phyloP scores from a whole-genome alignment of 1,140 invertebrate genomes.

The Orussus abietinus region DNA sequence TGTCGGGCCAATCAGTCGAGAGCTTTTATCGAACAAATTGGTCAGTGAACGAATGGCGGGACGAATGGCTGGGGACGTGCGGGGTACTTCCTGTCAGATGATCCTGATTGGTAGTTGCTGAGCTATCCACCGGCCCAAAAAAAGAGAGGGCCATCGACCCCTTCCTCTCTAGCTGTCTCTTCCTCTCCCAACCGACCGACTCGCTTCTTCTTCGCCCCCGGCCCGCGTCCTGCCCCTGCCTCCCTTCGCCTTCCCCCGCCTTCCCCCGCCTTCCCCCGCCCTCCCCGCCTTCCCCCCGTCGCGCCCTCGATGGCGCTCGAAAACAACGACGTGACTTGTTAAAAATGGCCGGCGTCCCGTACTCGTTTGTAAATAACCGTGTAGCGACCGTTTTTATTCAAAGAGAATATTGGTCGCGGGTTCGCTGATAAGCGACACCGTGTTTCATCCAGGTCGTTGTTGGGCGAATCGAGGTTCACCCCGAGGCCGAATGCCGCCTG shows the following conservation, averaged over 20 bases:
- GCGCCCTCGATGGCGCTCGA: constrained; percentile 12
- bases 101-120: constrained; percentile 54
- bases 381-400: constrained; percentile 40
- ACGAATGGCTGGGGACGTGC: constrained; percentile 22
- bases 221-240: constrained; percentile 2
- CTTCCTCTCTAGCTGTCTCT: background rate
- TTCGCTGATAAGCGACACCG: constrained; percentile 22
- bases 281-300: background rate
- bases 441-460: constrained; percentile 28
- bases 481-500: too few species aligned
- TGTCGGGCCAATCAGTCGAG: constrained; percentile 50
- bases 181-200: background rate
- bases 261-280: background rate
- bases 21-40: constrained; percentile 52
- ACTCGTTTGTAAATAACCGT: constrained; percentile 11
- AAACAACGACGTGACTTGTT: constrained; percentile 20
- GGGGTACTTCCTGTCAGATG: constrained; percentile 47
- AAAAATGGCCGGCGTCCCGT: constrained; percentile 21
- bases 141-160: constrained; percentile 7
- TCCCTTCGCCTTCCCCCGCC: background rate
- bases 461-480: too few species aligned
- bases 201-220: background rate
- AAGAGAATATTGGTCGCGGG: constrained; percentile 35
- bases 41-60: constrained; percentile 39
- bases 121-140: constrained; percentile 37